Conservation (phyloP, 2,797 vertebrate genomes). For the Leuciscus waleckii region DNA sequence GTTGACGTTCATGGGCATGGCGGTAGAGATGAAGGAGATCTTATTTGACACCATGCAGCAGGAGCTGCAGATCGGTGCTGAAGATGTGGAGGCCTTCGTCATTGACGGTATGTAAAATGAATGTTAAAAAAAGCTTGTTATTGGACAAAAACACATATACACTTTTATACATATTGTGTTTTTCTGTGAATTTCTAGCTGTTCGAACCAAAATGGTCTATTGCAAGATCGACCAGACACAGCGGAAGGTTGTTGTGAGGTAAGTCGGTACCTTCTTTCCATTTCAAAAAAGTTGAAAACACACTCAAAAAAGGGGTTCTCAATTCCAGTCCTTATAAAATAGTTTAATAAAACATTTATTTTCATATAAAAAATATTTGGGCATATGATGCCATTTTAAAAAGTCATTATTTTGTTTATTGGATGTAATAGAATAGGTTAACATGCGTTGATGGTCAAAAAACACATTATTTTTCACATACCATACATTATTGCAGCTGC, state of each 20-base stretch:
- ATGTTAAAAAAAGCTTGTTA: neutral
- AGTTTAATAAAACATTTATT: neutral
- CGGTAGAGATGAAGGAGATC: conserved; percentile 96
- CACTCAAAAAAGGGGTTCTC: neutral
- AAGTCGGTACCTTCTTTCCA: conserved; percentile 62
- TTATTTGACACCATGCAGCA: conserved; percentile 96
- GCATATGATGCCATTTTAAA: neutral
- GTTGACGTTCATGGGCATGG: conserved; percentile 99
- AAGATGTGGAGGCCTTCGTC: conserved; percentile 97
- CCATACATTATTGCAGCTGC: too few relatives aligned
- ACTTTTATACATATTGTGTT: conserved; percentile 19
- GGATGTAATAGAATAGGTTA: neutral
- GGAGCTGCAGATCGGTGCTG: conserved; percentile 93
- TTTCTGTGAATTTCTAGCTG: conserved; percentile 78
- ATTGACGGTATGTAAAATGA: conserved; percentile 70
- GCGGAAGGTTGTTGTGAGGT: conserved; percentile 97
- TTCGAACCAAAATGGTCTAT: conserved; percentile 99
- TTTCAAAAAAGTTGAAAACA: neutral
- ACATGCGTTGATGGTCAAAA: too few relatives aligned
- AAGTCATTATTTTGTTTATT: neutral
- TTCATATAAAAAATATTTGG: neutral
- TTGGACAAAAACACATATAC: neutral
- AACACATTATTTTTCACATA: too few relatives aligned
- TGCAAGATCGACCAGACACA: conserved; percentile 99
- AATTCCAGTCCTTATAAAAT: neutral